Evolutionary conservation across 2,797 vertebrate genomes (phyloP), one percentile per base, ranked within the genome.

Genomic region (Gobio occitaniae): DNA sequence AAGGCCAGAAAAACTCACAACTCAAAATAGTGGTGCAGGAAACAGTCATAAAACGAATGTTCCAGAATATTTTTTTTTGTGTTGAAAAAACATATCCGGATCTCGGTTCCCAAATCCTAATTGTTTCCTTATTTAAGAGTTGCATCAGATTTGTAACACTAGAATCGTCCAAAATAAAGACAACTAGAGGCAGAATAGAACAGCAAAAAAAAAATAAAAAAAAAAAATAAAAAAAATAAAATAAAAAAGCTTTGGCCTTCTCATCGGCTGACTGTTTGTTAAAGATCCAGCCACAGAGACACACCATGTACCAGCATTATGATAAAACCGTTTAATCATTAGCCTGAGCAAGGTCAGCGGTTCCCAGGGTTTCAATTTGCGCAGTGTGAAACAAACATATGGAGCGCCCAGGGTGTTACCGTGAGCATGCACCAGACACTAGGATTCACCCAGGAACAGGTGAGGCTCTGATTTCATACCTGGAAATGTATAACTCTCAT

Each of bases 281-380:
- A 80, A 75, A 78, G 68, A 21, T 52, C 38, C 63, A 83, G 59
- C 80, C 29, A 75, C 71, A 75, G 50, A 74, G 70, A 80, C 44
- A 82, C 86, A 87, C 68, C 82, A 75, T 71, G 87, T 75, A 78
- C 79, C 38, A 38, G 71, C 83, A 88, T 87, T 85, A 84, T 71
- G 85, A 86, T 86, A 87, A 89, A 80, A 82, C 56, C 5, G 78
- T 84, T 89, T 89, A 92, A 91, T 92, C 86, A 92, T 91, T 90
- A 91, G 75, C 83, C 68, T 21, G 52, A 84, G 82, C 44, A 79
- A 88, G 85, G 86, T 88, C 86, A 87, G 65, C 19, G 16, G 80
- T 87, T 85, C 86, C 87, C 80, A 63, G 77, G 82, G 83, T 86
- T 87, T 80, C 80, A 84, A 76, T 83, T 61, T 75, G 44, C 87